Evolutionary conservation across 2,797 vertebrate genomes (phyloP).

Genomic region (Myotis myotis): DNA sequence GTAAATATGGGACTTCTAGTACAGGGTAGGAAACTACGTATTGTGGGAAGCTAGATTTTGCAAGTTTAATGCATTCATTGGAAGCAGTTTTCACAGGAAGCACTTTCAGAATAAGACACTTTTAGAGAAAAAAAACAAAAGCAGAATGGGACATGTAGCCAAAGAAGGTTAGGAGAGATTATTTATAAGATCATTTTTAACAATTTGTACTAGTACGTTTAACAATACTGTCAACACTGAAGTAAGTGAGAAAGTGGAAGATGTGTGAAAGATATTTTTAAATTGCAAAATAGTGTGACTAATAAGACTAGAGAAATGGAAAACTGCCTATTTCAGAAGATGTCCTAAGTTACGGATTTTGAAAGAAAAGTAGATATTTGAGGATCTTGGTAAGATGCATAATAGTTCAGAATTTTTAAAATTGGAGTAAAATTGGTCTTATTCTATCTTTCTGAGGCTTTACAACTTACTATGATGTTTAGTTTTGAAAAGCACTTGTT

Average conservation of each 20-base stretch:
- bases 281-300: constrained; percentile 60
- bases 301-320: constrained; percentile 61
- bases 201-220: constrained; percentile 73
- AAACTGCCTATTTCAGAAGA: constrained; percentile 70
- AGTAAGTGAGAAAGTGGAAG: constrained; percentile 40
- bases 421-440: constrained; percentile 80
- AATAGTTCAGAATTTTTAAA: constrained; percentile 76
- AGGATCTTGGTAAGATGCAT: constrained; percentile 66
- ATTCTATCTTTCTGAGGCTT: constrained; percentile 75
- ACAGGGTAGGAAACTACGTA: constrained; percentile 85
- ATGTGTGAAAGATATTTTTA: constrained; percentile 70
- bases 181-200: constrained; percentile 82
- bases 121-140: neutral
- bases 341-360: constrained; percentile 45
- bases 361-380: constrained; percentile 73
- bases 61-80: constrained; percentile 91
- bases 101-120: constrained; percentile 82
- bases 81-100: constrained; percentile 84
- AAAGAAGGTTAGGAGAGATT: constrained; percentile 79
- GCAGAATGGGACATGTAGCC: constrained; percentile 78
- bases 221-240: constrained; percentile 79
- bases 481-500: constrained; percentile 83
- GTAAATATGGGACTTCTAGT: constrained; percentile 89
- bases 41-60: constrained; percentile 87
- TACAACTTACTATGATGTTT: constrained; percentile 74